These are phyloP conservation scores for Tenualosa ilisha DNA, from an alignment of 2,797 vertebrate genomes.

Conservation along the genomic window DNA sequence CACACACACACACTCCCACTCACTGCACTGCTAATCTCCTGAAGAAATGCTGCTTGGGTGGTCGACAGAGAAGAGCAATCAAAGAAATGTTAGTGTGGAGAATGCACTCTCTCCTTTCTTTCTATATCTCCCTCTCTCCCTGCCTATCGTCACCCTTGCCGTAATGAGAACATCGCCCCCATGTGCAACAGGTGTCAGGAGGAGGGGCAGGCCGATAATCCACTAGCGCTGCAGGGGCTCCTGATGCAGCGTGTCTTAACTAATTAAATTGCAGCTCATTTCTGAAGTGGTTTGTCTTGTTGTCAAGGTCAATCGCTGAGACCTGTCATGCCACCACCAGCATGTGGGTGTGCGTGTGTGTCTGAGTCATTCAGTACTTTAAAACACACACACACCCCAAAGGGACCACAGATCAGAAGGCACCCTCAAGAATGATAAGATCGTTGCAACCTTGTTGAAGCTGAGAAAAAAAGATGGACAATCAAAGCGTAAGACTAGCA, in stretches of 20 bases:
- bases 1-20: too few species aligned
- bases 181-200: slow-evolving; percentile 6
- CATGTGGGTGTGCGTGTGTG: not conserved
- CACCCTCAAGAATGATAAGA: not conserved
- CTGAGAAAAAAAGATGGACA: not conserved
- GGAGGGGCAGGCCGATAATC: not conserved
- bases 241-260: not conserved
- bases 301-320: slow-evolving; percentile 21
- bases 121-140: not conserved
- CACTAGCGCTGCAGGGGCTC: not conserved
- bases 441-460: not conserved
- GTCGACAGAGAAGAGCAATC: not conserved
- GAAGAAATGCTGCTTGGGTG: not conserved
- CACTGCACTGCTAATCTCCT: not conserved
- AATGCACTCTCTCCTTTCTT: not conserved
- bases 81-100: not conserved
- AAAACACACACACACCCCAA: not conserved
- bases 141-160: not conserved
- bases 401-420: not conserved
- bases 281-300: slow-evolving; percentile 18
- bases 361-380: not conserved
- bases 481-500: not conserved
- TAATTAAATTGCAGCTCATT: slow-evolving; percentile 13
- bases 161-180: not conserved
- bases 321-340: not conserved